phyloP scores from a whole-genome alignment of 1,140 invertebrate genomes.

The Drosophila biarmipes region DNA sequence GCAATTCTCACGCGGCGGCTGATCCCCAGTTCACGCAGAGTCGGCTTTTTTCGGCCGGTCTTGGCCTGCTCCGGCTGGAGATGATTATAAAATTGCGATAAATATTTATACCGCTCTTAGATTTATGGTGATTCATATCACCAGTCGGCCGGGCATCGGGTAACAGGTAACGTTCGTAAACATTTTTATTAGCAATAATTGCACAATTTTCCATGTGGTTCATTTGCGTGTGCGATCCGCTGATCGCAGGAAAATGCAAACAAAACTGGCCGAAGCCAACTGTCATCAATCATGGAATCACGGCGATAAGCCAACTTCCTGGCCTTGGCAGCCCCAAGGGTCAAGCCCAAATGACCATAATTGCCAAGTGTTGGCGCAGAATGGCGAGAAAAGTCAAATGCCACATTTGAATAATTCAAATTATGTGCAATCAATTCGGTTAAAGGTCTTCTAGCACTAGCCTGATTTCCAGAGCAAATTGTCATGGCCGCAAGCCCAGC shows the following conservation, averaged over 20 bases:
- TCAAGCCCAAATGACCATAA: slow-evolving; percentile 53
- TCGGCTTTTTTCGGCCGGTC: slow-evolving; percentile 29
- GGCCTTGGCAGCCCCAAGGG: slow-evolving; percentile 58
- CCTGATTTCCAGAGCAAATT: slow-evolving; percentile 38
- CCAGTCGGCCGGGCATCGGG: slow-evolving; percentile 49
- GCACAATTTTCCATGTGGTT: slow-evolving; percentile 64
- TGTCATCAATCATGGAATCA: slow-evolving; percentile 53
- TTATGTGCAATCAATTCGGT: slow-evolving; percentile 61
- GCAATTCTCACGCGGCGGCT: slow-evolving; percentile 67
- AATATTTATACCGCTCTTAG: slow-evolving; percentile 79
- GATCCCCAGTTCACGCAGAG: slow-evolving; percentile 54
- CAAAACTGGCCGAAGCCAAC: slow-evolving; percentile 24
- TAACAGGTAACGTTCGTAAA: slow-evolving; percentile 66
- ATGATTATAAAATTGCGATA: slow-evolving; percentile 80
- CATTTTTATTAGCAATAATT: slow-evolving; percentile 79
- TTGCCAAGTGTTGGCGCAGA: slow-evolving; percentile 42
- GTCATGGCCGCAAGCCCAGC: slow-evolving; percentile 39
- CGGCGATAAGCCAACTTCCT: slow-evolving; percentile 40
- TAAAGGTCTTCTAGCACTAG: slow-evolving; percentile 26
- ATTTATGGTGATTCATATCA: slow-evolving; percentile 77
- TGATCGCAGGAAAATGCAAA: slow-evolving; percentile 2
- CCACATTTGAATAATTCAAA: slow-evolving; percentile 71
- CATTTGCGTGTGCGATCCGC: slow-evolving; percentile 52
- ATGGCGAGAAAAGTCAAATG: slow-evolving; percentile 48
- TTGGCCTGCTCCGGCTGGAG: slow-evolving; percentile 28